Evolutionary conservation across 2,888 invertebrate genomes (phyloP), one percentile per base, ranked within the genome.

Genomic region (Salticus scenicus): DNA sequence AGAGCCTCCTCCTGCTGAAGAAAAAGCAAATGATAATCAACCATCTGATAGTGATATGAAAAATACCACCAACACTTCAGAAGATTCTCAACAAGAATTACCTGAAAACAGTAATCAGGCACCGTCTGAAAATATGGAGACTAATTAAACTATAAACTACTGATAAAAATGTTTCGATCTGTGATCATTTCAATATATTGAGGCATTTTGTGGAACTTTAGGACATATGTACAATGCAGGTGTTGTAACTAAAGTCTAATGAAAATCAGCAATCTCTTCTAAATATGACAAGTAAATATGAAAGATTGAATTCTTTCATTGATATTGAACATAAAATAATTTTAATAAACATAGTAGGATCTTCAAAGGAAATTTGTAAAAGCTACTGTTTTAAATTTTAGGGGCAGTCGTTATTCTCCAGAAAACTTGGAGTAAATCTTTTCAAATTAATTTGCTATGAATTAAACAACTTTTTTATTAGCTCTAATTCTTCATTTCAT

Each of bases 121-220:
- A 57, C 57, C 74, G 28, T 66, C 77, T 64, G 87, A 87, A 72
- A 83, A 42, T 30, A 87, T 87, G 87, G 87, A 87, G 47, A 79
- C 71, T 30, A 75, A 87, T 83, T 83, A 87, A 71, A 17, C 30
- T 37, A 8, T 51, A 64, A 57, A 33, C 37, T 63, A 24, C 57
- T 42, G 51, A 30, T 33, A 28, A 76, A 27, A 20, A 72, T 57
- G 27, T 70, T 73, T 73, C 57, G 77, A 72, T 84, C 77, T 84
- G 77, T 84, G 83, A 77, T 84, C 76, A 67, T 66, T 72, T 70
- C 78, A 73, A 71, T 78, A 76, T 63, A 72, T 33, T 67, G n/a
- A 77, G 20, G 28, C 51, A 67, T 69, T 66, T 73, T 84, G 73
- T 71, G 66, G 57, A 70, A 71, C 71, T 28, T 82, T 47, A 57